phyloP scores from a whole-genome alignment of 2,888 invertebrate genomes.

The Eurois occulta region DNA sequence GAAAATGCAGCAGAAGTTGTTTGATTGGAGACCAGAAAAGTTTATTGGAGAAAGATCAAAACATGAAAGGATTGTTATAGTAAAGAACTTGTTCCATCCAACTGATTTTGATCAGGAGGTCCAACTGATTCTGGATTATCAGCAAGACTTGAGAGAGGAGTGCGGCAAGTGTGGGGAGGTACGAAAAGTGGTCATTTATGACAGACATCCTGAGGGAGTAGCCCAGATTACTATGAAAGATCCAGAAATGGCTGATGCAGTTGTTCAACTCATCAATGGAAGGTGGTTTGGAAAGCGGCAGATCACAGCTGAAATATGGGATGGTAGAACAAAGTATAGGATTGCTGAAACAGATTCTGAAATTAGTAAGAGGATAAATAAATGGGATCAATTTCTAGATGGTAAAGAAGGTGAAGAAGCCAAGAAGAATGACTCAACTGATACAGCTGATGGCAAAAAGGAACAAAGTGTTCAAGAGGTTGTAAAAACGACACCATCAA shows the following conservation, averaged over 20 bases:
- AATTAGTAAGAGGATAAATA: slow-evolving; percentile 94
- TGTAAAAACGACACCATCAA: slow-evolving; percentile 2
- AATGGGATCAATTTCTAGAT: slow-evolving; percentile 97
- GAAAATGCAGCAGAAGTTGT: slow-evolving; percentile 97
- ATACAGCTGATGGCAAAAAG: slow-evolving; percentile 31
- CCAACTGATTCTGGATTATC: slow-evolving; percentile 96
- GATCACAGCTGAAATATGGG: slow-evolving; percentile 97
- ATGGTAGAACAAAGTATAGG: slow-evolving; percentile 98
- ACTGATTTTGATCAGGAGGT: slow-evolving; percentile 97
- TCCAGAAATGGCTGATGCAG: slow-evolving; percentile 97
- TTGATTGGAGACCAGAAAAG: slow-evolving; percentile 99
- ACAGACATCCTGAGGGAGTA: slow-evolving; percentile 98
- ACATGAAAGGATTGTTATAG: slow-evolving; percentile 97
- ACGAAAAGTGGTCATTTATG: slow-evolving; percentile 97
- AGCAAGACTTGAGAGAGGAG: slow-evolving; percentile 97
- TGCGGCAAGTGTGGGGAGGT: slow-evolving; percentile 97
- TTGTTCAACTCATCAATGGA: slow-evolving; percentile 96
- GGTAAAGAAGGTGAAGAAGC: slow-evolving; percentile 84
- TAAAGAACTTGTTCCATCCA: slow-evolving; percentile 98
- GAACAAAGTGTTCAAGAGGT: slow-evolving; percentile 33
- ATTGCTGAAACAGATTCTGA: slow-evolving; percentile 97
- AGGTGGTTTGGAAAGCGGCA: slow-evolving; percentile 97
- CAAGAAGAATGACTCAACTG: slow-evolving; percentile 38
- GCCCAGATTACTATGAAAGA: slow-evolving; percentile 97
- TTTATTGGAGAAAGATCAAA: slow-evolving; percentile 95